Evolutionary conservation across 2,797 vertebrate species (phyloP).

Genomic region (Sebastes diaconus): DNA sequence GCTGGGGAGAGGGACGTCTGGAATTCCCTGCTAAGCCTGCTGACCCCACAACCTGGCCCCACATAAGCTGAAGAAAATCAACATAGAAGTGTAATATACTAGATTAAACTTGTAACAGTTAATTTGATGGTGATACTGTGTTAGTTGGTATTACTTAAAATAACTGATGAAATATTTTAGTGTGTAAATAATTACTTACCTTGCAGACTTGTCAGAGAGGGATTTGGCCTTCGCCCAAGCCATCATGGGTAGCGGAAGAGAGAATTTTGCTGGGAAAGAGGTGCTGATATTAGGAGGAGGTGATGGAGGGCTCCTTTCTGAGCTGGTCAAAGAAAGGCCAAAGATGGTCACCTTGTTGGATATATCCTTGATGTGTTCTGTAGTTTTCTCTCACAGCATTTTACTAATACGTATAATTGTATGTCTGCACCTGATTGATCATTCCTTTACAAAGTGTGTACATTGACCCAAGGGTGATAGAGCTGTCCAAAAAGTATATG

Average conservation of each 20-base stretch:
- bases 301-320: slow-evolving; percentile 94
- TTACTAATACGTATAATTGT: not conserved
- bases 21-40: too few species aligned
- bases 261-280: slow-evolving; percentile 94
- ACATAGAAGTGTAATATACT: not conserved
- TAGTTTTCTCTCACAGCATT: not conserved
- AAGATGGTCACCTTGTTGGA: slow-evolving; percentile 99
- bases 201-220: slow-evolving; percentile 92
- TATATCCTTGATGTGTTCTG: slow-evolving; percentile 89
- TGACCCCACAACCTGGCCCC: too few species aligned
- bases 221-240: slow-evolving; percentile 94
- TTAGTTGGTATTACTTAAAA: not conserved
- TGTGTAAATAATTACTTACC: not conserved
- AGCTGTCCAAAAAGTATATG: slow-evolving; percentile 94
- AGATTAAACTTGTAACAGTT: not conserved
- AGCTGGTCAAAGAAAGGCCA: slow-evolving; percentile 98
- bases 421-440: not conserved
- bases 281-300: slow-evolving; percentile 96
- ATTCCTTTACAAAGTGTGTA: slow-evolving; percentile 85
- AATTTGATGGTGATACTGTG: not conserved
- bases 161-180: not conserved
- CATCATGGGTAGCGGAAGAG: slow-evolving; percentile 89
- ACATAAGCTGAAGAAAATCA: too few species aligned
- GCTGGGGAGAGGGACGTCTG: too few species aligned
- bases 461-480: slow-evolving; percentile 99